Base-by-base conservation (phyloP, 1,140 invertebrate genomes). In the Zaprionus lachaisei region DNA sequence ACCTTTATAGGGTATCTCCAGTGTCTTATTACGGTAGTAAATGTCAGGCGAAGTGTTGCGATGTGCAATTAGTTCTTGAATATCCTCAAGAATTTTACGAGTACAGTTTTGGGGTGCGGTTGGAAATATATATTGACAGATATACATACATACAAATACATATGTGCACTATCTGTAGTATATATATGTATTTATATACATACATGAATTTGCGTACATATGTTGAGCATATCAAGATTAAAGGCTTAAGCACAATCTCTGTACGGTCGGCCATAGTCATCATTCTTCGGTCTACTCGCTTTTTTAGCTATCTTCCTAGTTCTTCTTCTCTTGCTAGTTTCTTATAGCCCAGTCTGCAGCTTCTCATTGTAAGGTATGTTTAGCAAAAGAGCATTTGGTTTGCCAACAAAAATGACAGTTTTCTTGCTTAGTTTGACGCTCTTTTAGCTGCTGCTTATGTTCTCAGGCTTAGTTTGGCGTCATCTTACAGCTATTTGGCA, bases 401-500 rank as follows among this genome's bases (percentile, higher is more conserved):
- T 34, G 47, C 62, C 26, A 64, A 51, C 20, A 64, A 57, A 60
- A 15, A 9, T 26, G 20, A 11, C 20, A 38, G 37, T 60, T 60
- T 49, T 49, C 5, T 34, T 34, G 12, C 26, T 64, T 51, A 49
- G 28, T 5, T 20, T 60, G 31, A 20, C 15, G 38, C 38, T 44
- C n/a, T 11, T 37, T 64, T 64, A 64, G 28, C 47, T 44, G 28
- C 62, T 54, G 62, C 62, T 64, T 54, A 54, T 64, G 28, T 51
- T 28, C 9, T 14, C 58, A 44, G 37, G 31, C 37, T 11, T 3
- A 34, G 15, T 22, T 58, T 51, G 26, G 61, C 61, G 26, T 37
- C 17, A 51, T 38, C 37, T 38, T 38, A 47, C 44, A 20, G 44
- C 11, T 49, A 11, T 51, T 64, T 34, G 44, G 28, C 62, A 63